phyloP scores from a whole-genome alignment of 2,113 vertebrate species.

The Platysternon megacephalum region DNA sequence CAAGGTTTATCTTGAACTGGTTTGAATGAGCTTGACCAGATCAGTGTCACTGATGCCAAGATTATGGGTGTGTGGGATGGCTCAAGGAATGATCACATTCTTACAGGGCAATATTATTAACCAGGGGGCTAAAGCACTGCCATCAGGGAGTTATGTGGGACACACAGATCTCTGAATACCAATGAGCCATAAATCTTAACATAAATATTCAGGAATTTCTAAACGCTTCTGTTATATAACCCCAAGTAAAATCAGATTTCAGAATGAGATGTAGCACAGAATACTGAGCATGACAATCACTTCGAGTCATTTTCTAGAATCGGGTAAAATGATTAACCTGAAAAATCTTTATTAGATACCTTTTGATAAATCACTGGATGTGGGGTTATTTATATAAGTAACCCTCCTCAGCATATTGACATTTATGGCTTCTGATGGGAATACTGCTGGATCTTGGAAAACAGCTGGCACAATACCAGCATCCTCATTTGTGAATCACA shows the following conservation, averaged over 20 bases:
- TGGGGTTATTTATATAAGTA: background rate
- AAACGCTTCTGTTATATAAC: constrained; percentile 22
- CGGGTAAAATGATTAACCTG: constrained; percentile 1
- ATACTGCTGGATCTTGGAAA: constrained; percentile 4
- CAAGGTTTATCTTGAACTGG: background rate
- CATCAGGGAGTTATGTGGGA: background rate
- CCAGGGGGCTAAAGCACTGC: constrained; percentile 22
- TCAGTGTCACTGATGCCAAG: background rate
- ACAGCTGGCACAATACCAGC: constrained; percentile 37
- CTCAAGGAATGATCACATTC: constrained; percentile 56
- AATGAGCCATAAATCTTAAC: constrained; percentile 37
- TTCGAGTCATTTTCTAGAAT: background rate
- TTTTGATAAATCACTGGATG: background rate
- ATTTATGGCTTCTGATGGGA: constrained; percentile 39
- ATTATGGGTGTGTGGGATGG: constrained; percentile 27
- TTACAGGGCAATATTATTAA: constrained; percentile 49
- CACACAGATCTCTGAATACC: constrained; percentile 25
- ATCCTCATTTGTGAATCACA: constrained; percentile 60
- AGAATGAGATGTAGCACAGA: background rate
- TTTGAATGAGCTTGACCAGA: constrained; percentile 64
- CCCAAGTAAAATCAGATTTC: background rate
- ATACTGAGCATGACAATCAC: background rate
- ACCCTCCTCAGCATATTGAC: constrained; percentile 5
- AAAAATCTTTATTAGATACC: constrained; percentile 14
- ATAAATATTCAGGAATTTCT: constrained; percentile 65